These are phyloP conservation scores for Eurois occulta DNA, from an alignment of 2,888 invertebrate genomes.

Conservation along the genomic window DNA sequence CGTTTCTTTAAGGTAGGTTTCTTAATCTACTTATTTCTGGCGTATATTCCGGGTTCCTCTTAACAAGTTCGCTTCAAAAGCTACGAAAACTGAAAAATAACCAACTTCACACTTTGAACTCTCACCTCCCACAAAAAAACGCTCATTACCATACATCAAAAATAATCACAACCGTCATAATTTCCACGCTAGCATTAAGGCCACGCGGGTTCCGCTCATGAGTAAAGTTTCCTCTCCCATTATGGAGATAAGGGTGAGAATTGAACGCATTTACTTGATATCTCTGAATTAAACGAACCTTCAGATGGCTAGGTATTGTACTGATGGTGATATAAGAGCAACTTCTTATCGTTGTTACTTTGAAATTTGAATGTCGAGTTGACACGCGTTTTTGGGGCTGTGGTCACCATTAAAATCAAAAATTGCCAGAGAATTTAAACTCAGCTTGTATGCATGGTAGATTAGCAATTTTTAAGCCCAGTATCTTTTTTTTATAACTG, in stretches of 20 bases:
- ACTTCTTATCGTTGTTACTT: slow-evolving; percentile 46
- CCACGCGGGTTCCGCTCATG: slow-evolving; percentile 61
- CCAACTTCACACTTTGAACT: neutral
- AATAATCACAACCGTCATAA: slow-evolving; percentile 54
- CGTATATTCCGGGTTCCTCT: neutral
- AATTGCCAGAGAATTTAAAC: neutral
- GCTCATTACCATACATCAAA: slow-evolving; percentile 60
- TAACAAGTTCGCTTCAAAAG: neutral
- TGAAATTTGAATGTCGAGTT: slow-evolving; percentile 12
- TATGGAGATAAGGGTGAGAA: slow-evolving; percentile 67
- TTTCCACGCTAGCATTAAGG: slow-evolving; percentile 60
- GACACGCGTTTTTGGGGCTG: slow-evolving; percentile 12
- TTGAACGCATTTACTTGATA: slow-evolving; percentile 68
- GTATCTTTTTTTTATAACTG: neutral
- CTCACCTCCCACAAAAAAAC: slow-evolving; percentile 30
- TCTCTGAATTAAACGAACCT: slow-evolving; percentile 66
- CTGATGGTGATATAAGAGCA: slow-evolving; percentile 41
- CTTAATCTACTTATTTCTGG: too few species aligned
- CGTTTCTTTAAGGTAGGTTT: too few species aligned
- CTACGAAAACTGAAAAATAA: neutral
- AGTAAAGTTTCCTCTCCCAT: slow-evolving; percentile 67
- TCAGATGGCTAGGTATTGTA: slow-evolving; percentile 50
- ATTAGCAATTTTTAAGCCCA: neutral
- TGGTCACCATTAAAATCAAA: neutral
- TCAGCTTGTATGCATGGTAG: neutral